Base-by-base conservation (phyloP, 2,113 vertebrate genomes). In the Ariopsis seemanni region DNA sequence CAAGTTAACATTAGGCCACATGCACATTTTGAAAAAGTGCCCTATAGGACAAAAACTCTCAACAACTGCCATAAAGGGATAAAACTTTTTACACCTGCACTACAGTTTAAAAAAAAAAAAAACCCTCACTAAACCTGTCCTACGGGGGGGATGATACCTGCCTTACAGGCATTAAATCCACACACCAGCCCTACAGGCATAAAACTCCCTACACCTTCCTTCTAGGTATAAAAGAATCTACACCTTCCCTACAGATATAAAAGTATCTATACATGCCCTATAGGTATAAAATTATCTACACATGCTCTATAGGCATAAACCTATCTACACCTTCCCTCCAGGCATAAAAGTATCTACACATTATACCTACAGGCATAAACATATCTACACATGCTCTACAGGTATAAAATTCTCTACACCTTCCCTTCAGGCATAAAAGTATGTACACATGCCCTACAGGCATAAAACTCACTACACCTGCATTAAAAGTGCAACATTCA, bases 231-330 rank as follows among this genome's bases (percentile, higher is more conserved):
- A 25, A 67, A 53, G 2, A 17, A 7, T 2, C 12, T 83, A 52
- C 11, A 67, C 4, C 9, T 48, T 11, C 60, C 22, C 63, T 53
- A 53, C 42, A 69, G 52, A 50, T 50, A 53, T 79, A 84, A 91
- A 88, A 92, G 17, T 20, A 60, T 17, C 58, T 60, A 60, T 1
- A 34, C 2, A 34, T 34, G 69, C 30, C 69, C 17, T 34, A 72
- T 8, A 18, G 27, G 15, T 10, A 71, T 18, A 42, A 34, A 15
- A 50, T 2, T 11, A 8, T 0, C 15, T 52, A 42, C 17, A 42
- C 95, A 97, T 58, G 3, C 57, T 6, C 27, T 60, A 60, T 27
- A 60, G 15, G 63, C 15, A 20, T 72, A 30, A 71, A 72, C 12
- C 2, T 11, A 0, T 1, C 9, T 57, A 34, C 17, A 55, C 8